phyloP scores from a whole-genome alignment of 2,888 invertebrate species.

The Thumatha senex region DNA sequence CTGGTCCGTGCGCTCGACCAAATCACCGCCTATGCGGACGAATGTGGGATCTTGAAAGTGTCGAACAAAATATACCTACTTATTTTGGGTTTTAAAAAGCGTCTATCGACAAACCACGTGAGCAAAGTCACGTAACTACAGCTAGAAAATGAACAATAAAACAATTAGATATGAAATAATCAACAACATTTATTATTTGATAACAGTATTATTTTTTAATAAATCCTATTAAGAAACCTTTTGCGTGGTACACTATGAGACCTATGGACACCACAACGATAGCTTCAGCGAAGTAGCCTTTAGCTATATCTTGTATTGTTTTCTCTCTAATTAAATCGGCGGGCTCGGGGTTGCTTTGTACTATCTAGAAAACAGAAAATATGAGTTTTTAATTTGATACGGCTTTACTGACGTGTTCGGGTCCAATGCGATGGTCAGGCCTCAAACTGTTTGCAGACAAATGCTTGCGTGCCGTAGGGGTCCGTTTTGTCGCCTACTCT shows the following conservation, averaged over 20 bases:
- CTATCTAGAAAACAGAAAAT: slow-evolving; percentile 62
- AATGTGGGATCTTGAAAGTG: too few species aligned
- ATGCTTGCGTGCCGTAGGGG: too few species aligned
- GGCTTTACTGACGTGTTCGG: too few species aligned
- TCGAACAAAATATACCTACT: too few species aligned
- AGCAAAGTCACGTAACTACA: too few species aligned
- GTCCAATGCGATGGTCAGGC: too few species aligned
- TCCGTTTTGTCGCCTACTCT: too few species aligned
- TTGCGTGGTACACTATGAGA: slow-evolving; percentile 52
- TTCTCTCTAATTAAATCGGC: slow-evolving; percentile 76
- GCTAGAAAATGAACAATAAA: not conserved
- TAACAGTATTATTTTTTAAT: slow-evolving; percentile 53
- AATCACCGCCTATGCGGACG: too few species aligned
- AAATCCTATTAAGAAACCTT: slow-evolving; percentile 45
- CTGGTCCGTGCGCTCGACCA: too few species aligned
- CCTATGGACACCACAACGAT: slow-evolving; percentile 56
- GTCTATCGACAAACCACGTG: too few species aligned
- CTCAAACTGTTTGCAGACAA: too few species aligned
- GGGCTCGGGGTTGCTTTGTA: slow-evolving; percentile 64
- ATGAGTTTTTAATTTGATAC: not conserved
- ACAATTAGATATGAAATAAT: not conserved
- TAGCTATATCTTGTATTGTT: slow-evolving; percentile 47
- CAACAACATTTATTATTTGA: slow-evolving; percentile 6
- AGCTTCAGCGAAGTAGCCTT: slow-evolving; percentile 54
- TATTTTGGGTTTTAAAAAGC: too few species aligned